Conservation (phyloP, 2,113 vertebrate species). For the Columba janthina region DNA sequence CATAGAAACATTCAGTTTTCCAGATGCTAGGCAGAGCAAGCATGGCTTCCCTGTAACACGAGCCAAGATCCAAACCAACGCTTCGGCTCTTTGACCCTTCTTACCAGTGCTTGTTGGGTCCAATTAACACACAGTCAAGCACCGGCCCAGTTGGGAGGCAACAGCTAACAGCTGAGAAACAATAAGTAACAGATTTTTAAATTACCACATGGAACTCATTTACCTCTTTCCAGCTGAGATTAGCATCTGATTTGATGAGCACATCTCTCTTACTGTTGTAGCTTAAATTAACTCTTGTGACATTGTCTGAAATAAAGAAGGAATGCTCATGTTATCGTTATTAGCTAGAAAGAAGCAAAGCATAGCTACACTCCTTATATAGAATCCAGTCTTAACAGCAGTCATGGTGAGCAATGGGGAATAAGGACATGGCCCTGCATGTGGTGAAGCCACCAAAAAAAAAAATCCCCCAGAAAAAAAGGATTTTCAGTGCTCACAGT, state of each 20-base stretch:
- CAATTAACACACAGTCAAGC: constrained; percentile 30
- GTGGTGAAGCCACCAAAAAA: background rate
- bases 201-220: constrained; percentile 49
- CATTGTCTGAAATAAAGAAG: background rate
- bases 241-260: background rate
- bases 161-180: constrained; percentile 36
- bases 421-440: background rate
- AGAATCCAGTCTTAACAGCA: background rate
- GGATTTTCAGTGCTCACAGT: background rate
- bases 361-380: background rate
- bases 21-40: constrained; percentile 8
- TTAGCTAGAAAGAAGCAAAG: background rate
- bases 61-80: background rate
- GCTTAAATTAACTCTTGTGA: constrained; percentile 3
- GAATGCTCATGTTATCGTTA: background rate
- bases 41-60: background rate
- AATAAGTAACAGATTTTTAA: constrained; percentile 58
- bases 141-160: background rate
- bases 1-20: background rate
- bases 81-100: background rate
- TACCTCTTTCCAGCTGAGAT: constrained; percentile 34
- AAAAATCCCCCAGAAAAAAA: background rate
- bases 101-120: background rate
- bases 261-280: background rate
- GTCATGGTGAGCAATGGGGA: background rate